Conservation (phyloP, 2,113 vertebrate genomes). For the Gavia stellata region DNA sequence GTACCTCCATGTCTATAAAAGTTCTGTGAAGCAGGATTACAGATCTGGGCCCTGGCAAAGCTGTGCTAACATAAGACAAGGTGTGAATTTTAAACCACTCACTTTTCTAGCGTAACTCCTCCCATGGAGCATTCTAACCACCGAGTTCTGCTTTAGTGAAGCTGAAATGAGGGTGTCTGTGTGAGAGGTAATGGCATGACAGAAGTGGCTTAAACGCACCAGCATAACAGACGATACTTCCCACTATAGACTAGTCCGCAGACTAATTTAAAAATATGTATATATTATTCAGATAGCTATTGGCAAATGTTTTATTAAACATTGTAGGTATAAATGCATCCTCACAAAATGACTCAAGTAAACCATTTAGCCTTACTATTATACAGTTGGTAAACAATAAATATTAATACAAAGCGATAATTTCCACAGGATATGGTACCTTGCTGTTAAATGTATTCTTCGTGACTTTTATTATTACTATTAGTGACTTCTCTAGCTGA, state of each 20-base stretch:
- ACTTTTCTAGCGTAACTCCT: neutral
- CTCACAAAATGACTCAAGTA: neutral
- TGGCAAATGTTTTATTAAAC: neutral
- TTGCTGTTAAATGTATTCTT: neutral
- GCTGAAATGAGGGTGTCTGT: neutral
- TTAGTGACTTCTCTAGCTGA: neutral
- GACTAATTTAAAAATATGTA: neutral
- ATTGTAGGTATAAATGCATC: neutral
- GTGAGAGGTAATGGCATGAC: neutral
- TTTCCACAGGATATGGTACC: neutral
- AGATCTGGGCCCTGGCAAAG: neutral
- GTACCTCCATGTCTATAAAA: neutral
- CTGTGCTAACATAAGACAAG: neutral
- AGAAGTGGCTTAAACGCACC: neutral
- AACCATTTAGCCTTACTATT: slow-evolving; percentile 12
- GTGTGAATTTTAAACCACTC: neutral
- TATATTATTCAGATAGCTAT: neutral
- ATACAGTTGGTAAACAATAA: slow-evolving; percentile 23
- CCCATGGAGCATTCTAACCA: neutral
- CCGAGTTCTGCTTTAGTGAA: neutral
- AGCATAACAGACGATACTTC: neutral
- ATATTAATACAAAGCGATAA: slow-evolving; percentile 19
- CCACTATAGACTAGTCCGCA: neutral
- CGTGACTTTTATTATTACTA: neutral
- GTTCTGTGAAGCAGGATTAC: neutral